Conservation (phyloP, 1,140 invertebrate genomes). For the Leptinotarsa undecemlineata region DNA sequence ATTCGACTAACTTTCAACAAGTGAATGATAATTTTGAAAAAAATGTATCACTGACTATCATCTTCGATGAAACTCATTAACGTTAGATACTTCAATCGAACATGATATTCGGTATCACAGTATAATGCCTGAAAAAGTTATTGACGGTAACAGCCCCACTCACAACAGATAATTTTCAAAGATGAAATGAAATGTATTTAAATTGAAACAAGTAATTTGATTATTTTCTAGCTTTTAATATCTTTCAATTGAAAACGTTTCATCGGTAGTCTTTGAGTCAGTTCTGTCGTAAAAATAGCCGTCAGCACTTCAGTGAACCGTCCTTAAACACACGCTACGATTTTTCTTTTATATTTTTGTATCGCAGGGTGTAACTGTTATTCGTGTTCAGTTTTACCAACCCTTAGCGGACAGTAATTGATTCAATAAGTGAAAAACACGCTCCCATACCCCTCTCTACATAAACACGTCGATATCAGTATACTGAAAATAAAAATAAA, state of each 20-base stretch:
- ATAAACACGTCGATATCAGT: slow-evolving; percentile 50
- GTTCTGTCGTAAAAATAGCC: slow-evolving; percentile 24
- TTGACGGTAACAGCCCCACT: too few relatives aligned
- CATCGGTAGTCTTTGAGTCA: slow-evolving; percentile 23
- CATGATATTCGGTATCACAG: too few relatives aligned
- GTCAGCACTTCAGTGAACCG: slow-evolving; percentile 25
- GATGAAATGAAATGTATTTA: too few relatives aligned
- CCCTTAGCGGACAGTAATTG: slow-evolving; percentile 52
- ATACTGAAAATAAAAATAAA: slow-evolving; percentile 50
- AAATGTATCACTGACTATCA: too few relatives aligned
- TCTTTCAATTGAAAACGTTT: not conserved
- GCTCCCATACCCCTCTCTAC: slow-evolving; percentile 41
- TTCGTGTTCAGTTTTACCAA: slow-evolving; percentile 47
- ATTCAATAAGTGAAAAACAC: slow-evolving; percentile 53
- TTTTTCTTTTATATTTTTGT: slow-evolving; percentile 42
- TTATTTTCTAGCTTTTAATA: not conserved
- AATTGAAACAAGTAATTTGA: not conserved
- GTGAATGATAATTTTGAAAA: too few relatives aligned
- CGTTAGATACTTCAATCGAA: too few relatives aligned
- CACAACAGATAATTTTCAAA: too few relatives aligned
- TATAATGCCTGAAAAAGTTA: too few relatives aligned
- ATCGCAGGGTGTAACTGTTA: slow-evolving; percentile 31
- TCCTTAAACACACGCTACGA: slow-evolving; percentile 44
- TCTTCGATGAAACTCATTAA: too few relatives aligned
- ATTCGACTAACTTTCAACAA: too few relatives aligned